Evolutionary conservation across 2,113 vertebrate species (phyloP), one percentile per base, ranked within the genome.

Genomic region (Centropus unirufus): DNA sequence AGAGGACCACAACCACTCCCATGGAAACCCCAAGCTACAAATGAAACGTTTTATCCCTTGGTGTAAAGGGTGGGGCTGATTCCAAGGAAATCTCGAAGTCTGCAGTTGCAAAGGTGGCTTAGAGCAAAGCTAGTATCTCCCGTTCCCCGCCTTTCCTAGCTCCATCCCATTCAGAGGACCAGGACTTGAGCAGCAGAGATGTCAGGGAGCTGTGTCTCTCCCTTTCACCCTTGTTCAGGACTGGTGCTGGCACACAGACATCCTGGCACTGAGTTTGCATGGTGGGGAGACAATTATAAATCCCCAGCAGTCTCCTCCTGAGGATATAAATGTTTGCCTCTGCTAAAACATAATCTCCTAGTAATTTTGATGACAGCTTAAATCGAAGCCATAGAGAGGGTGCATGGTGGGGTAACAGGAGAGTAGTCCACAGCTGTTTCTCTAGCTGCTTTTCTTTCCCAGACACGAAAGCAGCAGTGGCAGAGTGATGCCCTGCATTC

Each of bases 401-500:
- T 49, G 88, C 44, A 6, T 11, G 1, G 67, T 39, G 52, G 26
- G 47, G 94, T 63, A 89, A 91, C 0, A 29, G 95, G 76, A 93
- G 55, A 77, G 68, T 42, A 23, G 66, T 5, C 14, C 83, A 64
- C 83, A 97, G 87, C 85, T 94, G 91, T 95, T 73, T 87, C 26
- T 83, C 77, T 59, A 95, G 44, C 82, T 90, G 75, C 62, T 79
- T 55, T 58, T 90, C 78, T 64, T 75, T 49, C 79, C 92, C 90
- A 87, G 89, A 76, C 94, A 72, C 12, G 93, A 46, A 67, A 93
- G 95, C 75, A 83, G 86, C 87, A 72, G 66, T 11, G 20, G 34
- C 3, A 5, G 39, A 78, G 86, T n/a, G n/a, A 42, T 74, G 92
- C 73, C 20, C 63, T 52, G 64, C 93, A 95, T 96, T 98, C 86